Evolutionary conservation across 2,888 invertebrate genomes (phyloP), one percentile per base, ranked within the genome.

Genomic region (Lycia hirtaria): DNA sequence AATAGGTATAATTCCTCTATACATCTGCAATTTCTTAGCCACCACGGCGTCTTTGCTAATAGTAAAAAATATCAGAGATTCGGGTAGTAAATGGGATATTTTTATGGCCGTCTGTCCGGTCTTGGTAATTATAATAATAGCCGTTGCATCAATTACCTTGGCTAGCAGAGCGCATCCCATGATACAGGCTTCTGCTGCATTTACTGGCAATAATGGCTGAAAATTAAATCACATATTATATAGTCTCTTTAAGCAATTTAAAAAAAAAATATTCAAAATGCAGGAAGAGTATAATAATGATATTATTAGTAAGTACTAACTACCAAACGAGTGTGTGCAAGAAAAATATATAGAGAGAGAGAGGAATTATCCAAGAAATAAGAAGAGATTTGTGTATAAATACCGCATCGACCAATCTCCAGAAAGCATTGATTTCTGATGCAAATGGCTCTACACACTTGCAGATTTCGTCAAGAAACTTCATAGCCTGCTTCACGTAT

Each of bases 1-100:
- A 10, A 92, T 59, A 1, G 92, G 79, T 32, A 85, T 73, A 1
- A 92, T 67, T 1, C 84, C 85, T 58, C 81, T 75, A 69, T 78
- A 86, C 1, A 92, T 38, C 33, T 94, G 93, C 55, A 95, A 66
- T 57, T 94, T 26, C 26, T 26, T 26, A 4, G 26, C 26, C 7
- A 26, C 26, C 26, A 26, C 9, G 5, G 26, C 7, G 26, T 26
- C 9, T 26, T 6, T 26, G 26, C 4, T 26, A 6, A 26, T 26
- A 3, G 26, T 26, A 9, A 26, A n/a, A n/a, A n/a, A 9, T 26
- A 26, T 26, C 3, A 26, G 4, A 26, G 26, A 26, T 6, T 26
- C 26, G 3, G 26, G 26, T 5, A 26, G 7, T 9, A 26, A 9
- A 2, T 26, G 26, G 7, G 26, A 26, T 9, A 26, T 26, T 93